phyloP scores from a whole-genome alignment of 2,888 invertebrate genomes.

The Scrobipalpa costella region DNA sequence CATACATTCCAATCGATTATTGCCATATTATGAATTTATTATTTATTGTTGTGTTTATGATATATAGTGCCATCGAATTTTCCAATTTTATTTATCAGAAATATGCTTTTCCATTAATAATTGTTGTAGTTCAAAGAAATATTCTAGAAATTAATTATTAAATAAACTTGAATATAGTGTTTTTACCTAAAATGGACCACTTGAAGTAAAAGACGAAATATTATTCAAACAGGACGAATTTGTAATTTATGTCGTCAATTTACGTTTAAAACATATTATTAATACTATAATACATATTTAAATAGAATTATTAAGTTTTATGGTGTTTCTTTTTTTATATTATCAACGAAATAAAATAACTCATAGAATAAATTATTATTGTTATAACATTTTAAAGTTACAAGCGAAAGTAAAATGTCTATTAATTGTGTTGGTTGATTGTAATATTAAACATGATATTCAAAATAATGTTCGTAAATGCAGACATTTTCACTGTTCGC shows the following conservation, averaged over 20 bases:
- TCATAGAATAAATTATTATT: not conserved
- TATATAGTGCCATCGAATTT: constrained; percentile 10
- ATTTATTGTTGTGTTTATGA: constrained; percentile 10
- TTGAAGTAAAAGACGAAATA: not conserved
- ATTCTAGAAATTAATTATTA: not conserved
- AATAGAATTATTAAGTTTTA: constrained; percentile 2
- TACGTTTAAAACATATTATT: not conserved
- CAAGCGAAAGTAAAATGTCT: not conserved
- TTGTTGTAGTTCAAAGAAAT: not conserved
- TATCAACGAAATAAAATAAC: constrained; percentile 10
- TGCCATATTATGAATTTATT: constrained; percentile 11
- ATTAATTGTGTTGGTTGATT: not conserved
- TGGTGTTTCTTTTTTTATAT: not conserved
- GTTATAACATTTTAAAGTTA: not conserved
- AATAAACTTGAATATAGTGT: not conserved
- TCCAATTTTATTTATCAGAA: not conserved
- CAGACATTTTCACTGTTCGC: not conserved
- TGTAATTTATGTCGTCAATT: not conserved
- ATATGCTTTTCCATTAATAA: not conserved
- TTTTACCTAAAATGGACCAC: constrained; percentile 7
- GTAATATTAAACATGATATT: not conserved
- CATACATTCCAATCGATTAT: constrained; percentile 7
- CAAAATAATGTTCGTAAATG: too few relatives aligned
- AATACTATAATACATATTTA: not conserved
- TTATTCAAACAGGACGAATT: not conserved